phyloP scores from a whole-genome alignment of 2,888 invertebrate species.

The Machimus atricapillus region DNA sequence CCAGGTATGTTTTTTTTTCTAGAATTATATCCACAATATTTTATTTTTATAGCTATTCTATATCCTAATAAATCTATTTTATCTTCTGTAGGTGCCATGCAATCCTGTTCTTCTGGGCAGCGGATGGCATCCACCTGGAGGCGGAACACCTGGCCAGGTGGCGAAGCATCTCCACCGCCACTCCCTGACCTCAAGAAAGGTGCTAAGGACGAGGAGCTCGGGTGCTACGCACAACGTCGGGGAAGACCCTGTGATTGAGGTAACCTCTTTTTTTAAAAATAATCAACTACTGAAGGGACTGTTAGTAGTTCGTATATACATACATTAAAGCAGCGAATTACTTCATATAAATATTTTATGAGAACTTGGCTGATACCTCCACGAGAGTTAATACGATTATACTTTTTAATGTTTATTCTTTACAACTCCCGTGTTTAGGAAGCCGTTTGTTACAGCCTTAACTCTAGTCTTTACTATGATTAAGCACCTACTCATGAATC shows the following conservation, averaged over 20 bases:
- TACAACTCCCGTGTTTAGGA: too few relatives aligned
- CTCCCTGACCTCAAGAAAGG: conserved; percentile 59
- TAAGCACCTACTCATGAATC: too few relatives aligned
- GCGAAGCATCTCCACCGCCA: conserved; percentile 55
- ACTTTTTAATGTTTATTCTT: too few relatives aligned
- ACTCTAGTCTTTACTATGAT: too few relatives aligned
- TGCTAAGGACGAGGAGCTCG: conserved; percentile 60
- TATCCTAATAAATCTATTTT: background rate
- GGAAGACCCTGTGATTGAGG: conserved; percentile 62
- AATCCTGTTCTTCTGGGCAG: background rate
- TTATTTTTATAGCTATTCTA: too few relatives aligned
- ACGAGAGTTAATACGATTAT: too few relatives aligned
- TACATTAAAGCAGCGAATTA: too few relatives aligned
- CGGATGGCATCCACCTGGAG: background rate
- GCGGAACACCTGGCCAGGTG: conserved; percentile 48
- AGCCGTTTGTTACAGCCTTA: too few relatives aligned
- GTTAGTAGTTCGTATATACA: background rate
- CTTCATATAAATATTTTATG: too few relatives aligned
- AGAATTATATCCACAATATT: background rate
- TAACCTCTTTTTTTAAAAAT: conserved; percentile 44
- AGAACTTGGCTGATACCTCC: too few relatives aligned
- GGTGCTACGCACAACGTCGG: conserved; percentile 60
- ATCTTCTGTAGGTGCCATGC: background rate
- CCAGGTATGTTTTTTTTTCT: conserved; percentile 50
- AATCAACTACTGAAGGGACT: background rate